phyloP scores from a whole-genome alignment of 2,113 vertebrate genomes.

The Piliocolobus tephrosceles region DNA sequence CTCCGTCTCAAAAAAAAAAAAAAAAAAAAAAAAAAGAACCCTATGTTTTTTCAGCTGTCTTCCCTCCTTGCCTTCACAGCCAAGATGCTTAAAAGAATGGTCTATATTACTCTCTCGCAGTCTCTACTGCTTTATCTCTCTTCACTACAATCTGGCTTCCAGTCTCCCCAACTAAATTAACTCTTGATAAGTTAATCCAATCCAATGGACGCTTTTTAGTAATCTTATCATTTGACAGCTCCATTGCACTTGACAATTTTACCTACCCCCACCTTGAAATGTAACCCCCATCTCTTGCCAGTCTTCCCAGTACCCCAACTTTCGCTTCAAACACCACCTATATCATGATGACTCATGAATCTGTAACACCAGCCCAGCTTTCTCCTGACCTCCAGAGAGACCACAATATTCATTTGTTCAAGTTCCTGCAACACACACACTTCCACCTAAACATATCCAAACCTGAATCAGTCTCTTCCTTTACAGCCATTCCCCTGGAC shows the following conservation, averaged over 20 bases:
- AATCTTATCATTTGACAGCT: background rate
- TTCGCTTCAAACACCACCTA: constrained; percentile 2
- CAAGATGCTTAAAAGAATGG: background rate
- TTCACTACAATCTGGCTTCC: background rate
- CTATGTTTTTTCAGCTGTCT: background rate
- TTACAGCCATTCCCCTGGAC: background rate
- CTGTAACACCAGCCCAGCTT: background rate
- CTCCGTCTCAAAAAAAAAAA: too few relatives aligned
- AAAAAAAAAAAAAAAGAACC: background rate
- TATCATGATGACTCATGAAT: background rate
- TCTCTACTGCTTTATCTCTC: constrained; percentile 2
- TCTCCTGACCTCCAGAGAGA: background rate
- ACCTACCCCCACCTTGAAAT: background rate
- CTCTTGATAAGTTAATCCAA: background rate
- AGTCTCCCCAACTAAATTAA: constrained; percentile 22
- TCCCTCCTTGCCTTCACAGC: background rate
- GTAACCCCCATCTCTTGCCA: background rate
- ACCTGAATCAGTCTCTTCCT: constrained; percentile 12
- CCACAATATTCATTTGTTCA: background rate
- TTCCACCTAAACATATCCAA: background rate
- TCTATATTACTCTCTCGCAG: background rate
- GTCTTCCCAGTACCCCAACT: background rate
- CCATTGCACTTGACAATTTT: background rate
- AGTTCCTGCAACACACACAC: background rate
- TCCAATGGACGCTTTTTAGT: background rate